phyloP scores from a whole-genome alignment of 1,140 invertebrate genomes.

The Drosophila nikananu region DNA sequence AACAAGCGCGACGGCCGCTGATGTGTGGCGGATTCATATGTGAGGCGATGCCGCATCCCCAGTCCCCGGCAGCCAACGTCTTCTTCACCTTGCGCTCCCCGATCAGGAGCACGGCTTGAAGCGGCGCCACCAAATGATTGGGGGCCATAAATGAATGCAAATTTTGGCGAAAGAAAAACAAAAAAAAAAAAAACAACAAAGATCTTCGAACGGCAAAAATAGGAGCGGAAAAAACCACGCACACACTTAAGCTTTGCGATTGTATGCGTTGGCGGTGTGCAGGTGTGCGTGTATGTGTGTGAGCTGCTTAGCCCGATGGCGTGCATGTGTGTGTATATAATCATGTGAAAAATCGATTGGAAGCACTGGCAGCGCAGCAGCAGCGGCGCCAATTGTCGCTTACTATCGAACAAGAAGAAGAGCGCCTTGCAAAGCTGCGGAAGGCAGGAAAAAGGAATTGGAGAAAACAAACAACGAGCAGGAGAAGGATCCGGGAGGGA shows the following conservation, averaged over 20 bases:
- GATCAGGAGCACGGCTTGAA: conserved; percentile 10
- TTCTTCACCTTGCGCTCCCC: conserved; percentile 1
- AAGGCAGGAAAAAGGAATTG: conserved; percentile 32
- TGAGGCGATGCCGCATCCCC: conserved; percentile 11
- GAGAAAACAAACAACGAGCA: conserved; percentile 22
- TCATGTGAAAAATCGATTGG: conserved; percentile 85
- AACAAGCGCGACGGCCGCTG: conserved; percentile 10
- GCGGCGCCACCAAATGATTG: background rate
- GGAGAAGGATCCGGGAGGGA: background rate
- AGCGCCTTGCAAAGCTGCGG: conserved; percentile 44
- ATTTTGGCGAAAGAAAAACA: conserved; percentile 1
- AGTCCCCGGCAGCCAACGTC: conserved; percentile 8
- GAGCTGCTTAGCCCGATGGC: conserved; percentile 18
- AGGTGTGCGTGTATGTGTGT: conserved; percentile 18
- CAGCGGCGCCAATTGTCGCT: conserved; percentile 78
- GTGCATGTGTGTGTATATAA: conserved; percentile 59
- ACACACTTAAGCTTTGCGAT: conserved; percentile 15
- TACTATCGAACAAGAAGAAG: conserved; percentile 75
- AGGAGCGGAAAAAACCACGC: conserved; percentile 47
- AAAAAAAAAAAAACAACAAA: background rate
- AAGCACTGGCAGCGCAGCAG: conserved; percentile 70
- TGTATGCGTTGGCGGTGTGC: conserved; percentile 14
- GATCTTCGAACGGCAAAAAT: conserved; percentile 24
- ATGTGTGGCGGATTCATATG: conserved; percentile 10
- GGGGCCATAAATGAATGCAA: conserved; percentile 9